Evolutionary conservation across 2,113 vertebrate species (phyloP).

Genomic region (Siphamia tubifer): DNA sequence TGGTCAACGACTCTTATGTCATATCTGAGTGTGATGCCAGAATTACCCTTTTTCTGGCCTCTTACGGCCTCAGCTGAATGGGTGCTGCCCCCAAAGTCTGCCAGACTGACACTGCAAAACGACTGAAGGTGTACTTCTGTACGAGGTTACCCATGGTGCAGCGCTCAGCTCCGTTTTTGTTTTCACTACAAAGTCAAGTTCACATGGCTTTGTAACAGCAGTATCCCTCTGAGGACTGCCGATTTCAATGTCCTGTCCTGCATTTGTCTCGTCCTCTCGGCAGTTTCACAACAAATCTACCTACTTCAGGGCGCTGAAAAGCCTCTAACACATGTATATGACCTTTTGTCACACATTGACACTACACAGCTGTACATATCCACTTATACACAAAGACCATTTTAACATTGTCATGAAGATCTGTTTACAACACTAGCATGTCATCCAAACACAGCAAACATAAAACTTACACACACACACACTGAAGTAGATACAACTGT

Average conservation of each 20-base stretch:
- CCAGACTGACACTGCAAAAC: conserved; percentile 21
- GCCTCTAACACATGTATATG: neutral
- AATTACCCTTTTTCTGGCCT: conserved; percentile 60
- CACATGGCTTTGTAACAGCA: conserved; percentile 37
- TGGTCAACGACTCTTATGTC: neutral
- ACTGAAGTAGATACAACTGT: neutral
- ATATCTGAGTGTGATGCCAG: conserved; percentile 81
- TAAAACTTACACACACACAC: neutral
- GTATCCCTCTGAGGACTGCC: conserved; percentile 18
- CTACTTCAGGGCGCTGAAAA: conserved; percentile 1
- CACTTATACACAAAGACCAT: neutral
- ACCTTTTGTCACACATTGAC: neutral
- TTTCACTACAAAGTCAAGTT: too few relatives aligned
- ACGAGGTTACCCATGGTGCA: conserved; percentile 23
- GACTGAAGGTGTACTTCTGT: conserved; percentile 16
- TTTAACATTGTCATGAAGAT: too few relatives aligned
- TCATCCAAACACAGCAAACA: neutral
- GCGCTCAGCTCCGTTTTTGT: conserved; percentile 29
- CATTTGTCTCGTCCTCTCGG: conserved; percentile 25
- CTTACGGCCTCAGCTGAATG: conserved; percentile 38
- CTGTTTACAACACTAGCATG: too few relatives aligned
- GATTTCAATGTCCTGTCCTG: conserved; percentile 27
- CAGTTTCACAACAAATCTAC: conserved; percentile 24
- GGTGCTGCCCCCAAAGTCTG: conserved; percentile 25
- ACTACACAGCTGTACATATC: neutral